phyloP scores from a whole-genome alignment of 2,888 invertebrate genomes.

The Polydrusus cervinus region DNA sequence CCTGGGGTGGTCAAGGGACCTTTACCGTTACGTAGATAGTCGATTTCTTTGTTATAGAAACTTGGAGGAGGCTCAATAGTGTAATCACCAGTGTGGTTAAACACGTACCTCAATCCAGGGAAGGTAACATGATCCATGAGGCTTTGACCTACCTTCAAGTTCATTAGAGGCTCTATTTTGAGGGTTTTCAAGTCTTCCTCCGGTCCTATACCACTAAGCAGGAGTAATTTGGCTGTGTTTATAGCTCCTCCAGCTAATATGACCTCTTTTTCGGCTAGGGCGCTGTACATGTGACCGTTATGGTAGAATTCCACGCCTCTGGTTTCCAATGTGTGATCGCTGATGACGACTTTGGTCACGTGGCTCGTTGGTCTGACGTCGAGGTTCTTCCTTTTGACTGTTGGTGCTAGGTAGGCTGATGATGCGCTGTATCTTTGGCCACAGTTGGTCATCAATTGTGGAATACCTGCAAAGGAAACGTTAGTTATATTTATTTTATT shows the following conservation, averaged over 20 bases:
- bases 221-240: conserved; percentile 90
- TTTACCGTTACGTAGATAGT: conserved; percentile 65
- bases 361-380: conserved; percentile 77
- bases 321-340: conserved; percentile 76
- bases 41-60: conserved; percentile 58
- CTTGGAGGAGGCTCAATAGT: background rate
- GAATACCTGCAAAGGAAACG: conserved; percentile 59
- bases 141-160: conserved; percentile 74
- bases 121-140: conserved; percentile 82
- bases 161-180: conserved; percentile 73
- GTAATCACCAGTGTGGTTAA: conserved; percentile 61
- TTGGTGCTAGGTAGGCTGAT: conserved; percentile 77
- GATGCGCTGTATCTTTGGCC: conserved; percentile 81
- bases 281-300: conserved; percentile 72
- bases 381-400: conserved; percentile 78
- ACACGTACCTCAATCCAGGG: conserved; percentile 76
- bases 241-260: conserved; percentile 91
- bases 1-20: conserved; percentile 63
- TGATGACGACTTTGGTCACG: conserved; percentile 81
- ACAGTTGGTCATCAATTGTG: conserved; percentile 76
- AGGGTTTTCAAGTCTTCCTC: conserved; percentile 74
- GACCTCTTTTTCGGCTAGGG: conserved; percentile 83
- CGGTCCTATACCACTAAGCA: conserved; percentile 84
- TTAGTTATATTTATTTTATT: background rate
- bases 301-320: conserved; percentile 79